Evolutionary conservation across 2,113 vertebrate genomes (phyloP).

Genomic region (western clawed frog (Xenopus tropicalis)): UCB_Xtro_10.0 CM004449.2:68922501-68923000

Average conservation of each 20-base stretch:
- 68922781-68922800: conserved; percentile 21
- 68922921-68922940: neutral
- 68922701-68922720: conserved; percentile 5
- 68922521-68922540: neutral
- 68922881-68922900: conserved; percentile 8
- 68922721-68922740: conserved; percentile 24
- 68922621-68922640: conserved; percentile 39
- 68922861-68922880: conserved; percentile 26
- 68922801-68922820: neutral
- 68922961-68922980: neutral
- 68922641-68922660: conserved; percentile 20
- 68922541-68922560: conserved; percentile 4
- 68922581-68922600: neutral
- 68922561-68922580: neutral
- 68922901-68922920: conserved; percentile 7
- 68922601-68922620: conserved; percentile 20
- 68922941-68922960: conserved; percentile 6
- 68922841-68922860: conserved; percentile 27
- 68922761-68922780: conserved; percentile 35
- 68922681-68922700: neutral
- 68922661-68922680: neutral
- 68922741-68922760: conserved; percentile 36
- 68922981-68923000: neutral
- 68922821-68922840: conserved; percentile 39
- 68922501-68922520: neutral